Conservation (phyloP, 1,140 invertebrate species). For the Scaptodrosophila lebanonensis region DNA sequence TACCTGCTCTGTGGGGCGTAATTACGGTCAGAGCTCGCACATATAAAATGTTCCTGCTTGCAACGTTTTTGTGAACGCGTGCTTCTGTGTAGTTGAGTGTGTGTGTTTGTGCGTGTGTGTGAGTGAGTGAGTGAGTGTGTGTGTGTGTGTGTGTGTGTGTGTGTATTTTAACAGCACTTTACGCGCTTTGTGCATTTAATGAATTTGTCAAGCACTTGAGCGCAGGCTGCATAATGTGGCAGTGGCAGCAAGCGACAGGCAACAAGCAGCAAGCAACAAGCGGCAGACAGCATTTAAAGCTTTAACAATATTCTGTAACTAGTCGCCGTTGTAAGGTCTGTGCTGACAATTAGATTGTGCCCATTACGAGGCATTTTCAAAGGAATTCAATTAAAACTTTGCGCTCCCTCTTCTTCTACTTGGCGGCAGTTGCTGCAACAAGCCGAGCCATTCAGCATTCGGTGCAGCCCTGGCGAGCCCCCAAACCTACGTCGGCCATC, state of each 20-base stretch:
- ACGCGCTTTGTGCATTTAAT: slow-evolving; percentile 61
- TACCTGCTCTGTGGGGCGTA: slow-evolving; percentile 48
- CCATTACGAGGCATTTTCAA: slow-evolving; percentile 62
- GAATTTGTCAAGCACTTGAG: slow-evolving; percentile 67
- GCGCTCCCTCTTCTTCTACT: slow-evolving; percentile 22
- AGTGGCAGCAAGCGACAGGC: background rate
- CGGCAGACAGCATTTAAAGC: slow-evolving; percentile 28
- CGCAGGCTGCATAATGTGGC: slow-evolving; percentile 18
- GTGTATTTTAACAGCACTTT: slow-evolving; percentile 37
- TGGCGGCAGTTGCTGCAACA: slow-evolving; percentile 31
- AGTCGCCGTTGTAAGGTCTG: background rate
- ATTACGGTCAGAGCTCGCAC: slow-evolving; percentile 64
- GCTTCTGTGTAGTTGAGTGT: slow-evolving; percentile 1
- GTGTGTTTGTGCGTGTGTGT: slow-evolving; percentile 15
- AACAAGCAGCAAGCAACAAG: slow-evolving; percentile 1
- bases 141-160: background rate
- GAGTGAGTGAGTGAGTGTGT: background rate
- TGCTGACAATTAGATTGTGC: slow-evolving; percentile 66
- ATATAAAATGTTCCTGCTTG: slow-evolving; percentile 49
- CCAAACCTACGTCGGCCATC: background rate
- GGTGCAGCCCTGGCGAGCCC: background rate
- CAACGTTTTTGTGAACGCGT: background rate
- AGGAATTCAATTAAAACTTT: slow-evolving; percentile 72
- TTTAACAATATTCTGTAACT: slow-evolving; percentile 12
- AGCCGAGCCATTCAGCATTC: background rate